Base-by-base conservation (phyloP, 2,797 vertebrate genomes). In the Cephalopachus bancanus region DNA sequence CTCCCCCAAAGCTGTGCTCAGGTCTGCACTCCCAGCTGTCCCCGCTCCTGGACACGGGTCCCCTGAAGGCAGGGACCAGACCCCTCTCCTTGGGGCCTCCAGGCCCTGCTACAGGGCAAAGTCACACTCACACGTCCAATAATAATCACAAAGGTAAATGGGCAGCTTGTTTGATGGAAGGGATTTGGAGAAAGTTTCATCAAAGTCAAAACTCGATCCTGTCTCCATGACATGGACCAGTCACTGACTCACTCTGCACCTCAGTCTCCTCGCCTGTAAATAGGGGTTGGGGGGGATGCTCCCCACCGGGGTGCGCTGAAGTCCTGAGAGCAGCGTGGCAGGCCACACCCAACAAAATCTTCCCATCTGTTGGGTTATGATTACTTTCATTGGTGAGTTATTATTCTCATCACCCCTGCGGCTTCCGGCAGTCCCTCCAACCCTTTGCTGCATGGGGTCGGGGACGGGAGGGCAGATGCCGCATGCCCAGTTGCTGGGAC, bases 181-280 rank as follows among this genome's bases (percentile, higher is more conserved):
- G 53, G 53, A 37, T 44, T 72, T 92, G 19, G 60, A 64, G 33
- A 87, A 74, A 62, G 14, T 75, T 65, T 67, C 49, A 51, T 33
- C 20, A 55, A 87, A 75, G 79, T 67, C 37, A 92, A 92, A 91
- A 62, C 19, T 72, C 69, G 37, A 90, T 64, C 59, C 24, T n/a
- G 85, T 30, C 30, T 84, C 67, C 30, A 15, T 44, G 83, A n/a
- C 88, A 81, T 74, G 53, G 26, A 65, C n/a, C 53, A 74, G 55
- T 22, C 57, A 57, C 53, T 89, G 85, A 67, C 62, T n/a, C 30
- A 76, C 67, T 79, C 53, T 37, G 33, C 15, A 55, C 37, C 57
- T 95, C 37, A 1, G 7, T 84, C 92, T 93, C 59, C 15, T 91
- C 30, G 51, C 4, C 76, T 37, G 1, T 72, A 79, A 89, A 30